Evolutionary conservation across 2,113 vertebrate species (phyloP).

Genomic region (cat (Felis catus)): DNA sequence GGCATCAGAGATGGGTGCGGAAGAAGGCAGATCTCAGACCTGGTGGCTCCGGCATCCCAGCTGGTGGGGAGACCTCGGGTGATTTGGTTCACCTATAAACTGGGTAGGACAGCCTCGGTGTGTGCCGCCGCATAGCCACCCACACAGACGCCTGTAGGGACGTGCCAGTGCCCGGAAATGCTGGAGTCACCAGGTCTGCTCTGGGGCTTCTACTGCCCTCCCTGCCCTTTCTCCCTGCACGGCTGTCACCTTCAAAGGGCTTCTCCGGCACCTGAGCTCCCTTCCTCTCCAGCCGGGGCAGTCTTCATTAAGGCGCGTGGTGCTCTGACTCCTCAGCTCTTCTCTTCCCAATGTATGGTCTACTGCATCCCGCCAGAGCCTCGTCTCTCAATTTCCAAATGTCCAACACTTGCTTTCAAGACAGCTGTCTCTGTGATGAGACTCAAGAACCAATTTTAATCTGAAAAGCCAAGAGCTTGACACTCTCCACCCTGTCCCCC

Average conservation of each 20-base stretch:
- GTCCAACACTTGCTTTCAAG: neutral
- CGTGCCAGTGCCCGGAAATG: neutral
- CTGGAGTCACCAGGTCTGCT: neutral
- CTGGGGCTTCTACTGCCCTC: neutral
- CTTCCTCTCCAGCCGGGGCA: neutral
- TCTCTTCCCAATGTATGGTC: neutral
- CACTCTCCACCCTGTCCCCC: too few relatives aligned
- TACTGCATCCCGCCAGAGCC: too few relatives aligned
- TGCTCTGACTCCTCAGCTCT: neutral
- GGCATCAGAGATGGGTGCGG: neutral
- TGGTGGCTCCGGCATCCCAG: accelerated
- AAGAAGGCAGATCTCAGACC: neutral
- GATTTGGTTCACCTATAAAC: neutral
- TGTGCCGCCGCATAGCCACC: neutral
- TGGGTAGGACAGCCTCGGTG: accelerated
- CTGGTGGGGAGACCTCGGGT: accelerated
- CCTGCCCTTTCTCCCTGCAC: neutral
- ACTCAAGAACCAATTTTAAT: neutral
- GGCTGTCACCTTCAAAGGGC: neutral
- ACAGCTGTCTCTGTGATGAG: neutral
- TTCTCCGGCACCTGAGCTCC: neutral
- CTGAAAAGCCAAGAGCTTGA: neutral
- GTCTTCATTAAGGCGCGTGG: neutral
- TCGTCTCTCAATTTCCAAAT: neutral
- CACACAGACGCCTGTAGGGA: accelerated